Evolutionary conservation across 2,888 invertebrate species (phyloP).

Genomic region (Hypercompe scribonia): DNA sequence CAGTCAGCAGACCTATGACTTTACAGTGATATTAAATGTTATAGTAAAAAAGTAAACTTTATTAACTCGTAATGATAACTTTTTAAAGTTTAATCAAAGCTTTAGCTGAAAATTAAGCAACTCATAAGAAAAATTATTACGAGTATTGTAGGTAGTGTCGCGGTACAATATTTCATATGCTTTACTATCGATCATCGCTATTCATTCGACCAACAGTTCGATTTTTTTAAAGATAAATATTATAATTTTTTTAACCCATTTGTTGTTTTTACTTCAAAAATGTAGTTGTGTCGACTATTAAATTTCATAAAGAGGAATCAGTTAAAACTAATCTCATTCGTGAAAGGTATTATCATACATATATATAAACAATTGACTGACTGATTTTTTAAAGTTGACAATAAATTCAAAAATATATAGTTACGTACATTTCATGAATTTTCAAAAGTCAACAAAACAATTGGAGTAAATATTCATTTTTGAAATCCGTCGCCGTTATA

Average conservation of each 20-base stretch:
- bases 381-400: not conserved
- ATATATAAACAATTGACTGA: not conserved
- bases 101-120: slow-evolving; percentile 30
- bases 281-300: no score
- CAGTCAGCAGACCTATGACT: not conserved
- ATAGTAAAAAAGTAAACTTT: slow-evolving; percentile 21
- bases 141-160: no score
- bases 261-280: no score
- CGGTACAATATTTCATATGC: no score
- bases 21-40: slow-evolving; percentile 15
- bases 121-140: no score
- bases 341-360: not conserved
- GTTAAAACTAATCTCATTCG: no score
- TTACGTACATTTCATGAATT: not conserved
- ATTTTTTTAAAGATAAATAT: no score
- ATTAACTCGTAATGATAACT: slow-evolving; percentile 27
- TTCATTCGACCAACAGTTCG: no score
- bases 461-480: slow-evolving; percentile 21
- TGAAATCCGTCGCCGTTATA: slow-evolving; percentile 23
- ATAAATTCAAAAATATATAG: not conserved
- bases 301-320: no score
- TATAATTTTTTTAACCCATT: no score
- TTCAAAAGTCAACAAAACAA: slow-evolving; percentile 9
- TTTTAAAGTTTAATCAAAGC: slow-evolving; percentile 15
- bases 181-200: no score